A percentile compares a stretch with the other conserved stretches of the same genome.
Conservation (phyloP, 2,113 vertebrate genomes). For the Etia nguti region DNA sequence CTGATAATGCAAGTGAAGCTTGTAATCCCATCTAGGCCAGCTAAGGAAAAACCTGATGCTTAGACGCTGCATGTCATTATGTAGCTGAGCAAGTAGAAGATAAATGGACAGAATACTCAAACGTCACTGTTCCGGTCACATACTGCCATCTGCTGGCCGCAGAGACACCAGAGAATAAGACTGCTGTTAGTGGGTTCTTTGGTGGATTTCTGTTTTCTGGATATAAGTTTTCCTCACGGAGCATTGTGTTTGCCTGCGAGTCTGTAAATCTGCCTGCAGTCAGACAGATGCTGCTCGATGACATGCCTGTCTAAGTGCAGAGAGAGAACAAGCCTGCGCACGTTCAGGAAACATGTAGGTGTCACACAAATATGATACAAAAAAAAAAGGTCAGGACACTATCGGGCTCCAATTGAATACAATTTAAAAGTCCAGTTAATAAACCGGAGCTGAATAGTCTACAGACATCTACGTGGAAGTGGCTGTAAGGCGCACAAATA, state of each 20-base stretch:
- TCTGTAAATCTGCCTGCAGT: not conserved
- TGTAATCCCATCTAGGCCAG: not conserved
- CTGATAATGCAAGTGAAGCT: not conserved
- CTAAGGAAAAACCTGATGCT: not conserved
- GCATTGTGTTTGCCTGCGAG: not conserved
- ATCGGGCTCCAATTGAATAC: not conserved
- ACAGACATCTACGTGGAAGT: not conserved
- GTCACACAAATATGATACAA: not conserved
- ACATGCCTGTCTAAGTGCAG: not conserved
- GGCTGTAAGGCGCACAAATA: not conserved
- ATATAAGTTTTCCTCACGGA: not conserved
- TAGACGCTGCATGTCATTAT: not conserved
- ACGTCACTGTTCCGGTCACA: constrained; percentile 15
- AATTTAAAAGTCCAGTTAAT: not conserved
- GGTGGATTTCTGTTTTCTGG: not conserved
- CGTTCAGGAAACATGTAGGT: not conserved
- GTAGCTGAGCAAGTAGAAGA: not conserved
- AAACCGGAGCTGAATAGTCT: not conserved
- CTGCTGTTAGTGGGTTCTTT: not conserved
- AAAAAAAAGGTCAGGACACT: not conserved
- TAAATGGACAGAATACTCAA: not conserved
- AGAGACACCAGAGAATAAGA: not conserved
- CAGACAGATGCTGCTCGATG: not conserved
- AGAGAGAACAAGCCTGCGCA: not conserved
- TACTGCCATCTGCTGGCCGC: constrained; percentile 71